Evolutionary conservation across 2,113 vertebrate species (phyloP), one percentile per base, ranked within the genome.

Genomic region (Oplegnathus fasciatus): DNA sequence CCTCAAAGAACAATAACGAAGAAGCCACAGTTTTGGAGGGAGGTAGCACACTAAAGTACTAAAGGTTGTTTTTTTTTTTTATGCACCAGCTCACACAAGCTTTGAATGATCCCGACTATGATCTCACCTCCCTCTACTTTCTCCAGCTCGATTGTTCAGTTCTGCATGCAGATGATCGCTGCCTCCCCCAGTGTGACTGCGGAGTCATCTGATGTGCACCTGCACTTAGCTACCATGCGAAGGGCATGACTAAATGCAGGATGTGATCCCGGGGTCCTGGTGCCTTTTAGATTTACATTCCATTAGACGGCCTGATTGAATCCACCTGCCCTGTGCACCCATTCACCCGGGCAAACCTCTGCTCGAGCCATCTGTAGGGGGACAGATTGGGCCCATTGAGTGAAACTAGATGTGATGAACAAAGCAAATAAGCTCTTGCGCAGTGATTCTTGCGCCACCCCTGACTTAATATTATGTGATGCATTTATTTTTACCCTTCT

Each of bases 291-390:
- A 91, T 94, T 93, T 93, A 92, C 88, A 89, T 94, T 90, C 88
- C 89, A 93, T 93, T 94, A 91, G 82, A 89, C 30, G 75, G 88
- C 70, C 84, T 90, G 93, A 94, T 91, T 90, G 91, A 89, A 88
- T 91, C 92, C 94, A 93, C 90, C 90, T 91, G 91, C 75, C 88
- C 85, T 71, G n/a, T 78, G 79, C 68, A 72, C 70, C 85, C 87
- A 52, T 79, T 85, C 78, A 89, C 70, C 77, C 57, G 1, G 48
- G 62, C 79, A 46, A 89, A 91, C 87, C 83, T 74, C 72, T 76
- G 79, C 68, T 89, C 11, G 15, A 80, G 75, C 91, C 89, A 93
- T 92, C 93, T 91, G 91, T 58, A 80, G 52, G 69, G 67, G 68
- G 78, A 91, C 88, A 86, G 85, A 91, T 87, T 85, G 81, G 83